Evolutionary conservation across 2,888 invertebrate species (phyloP).

Genomic region (Tethea ocularis): DNA sequence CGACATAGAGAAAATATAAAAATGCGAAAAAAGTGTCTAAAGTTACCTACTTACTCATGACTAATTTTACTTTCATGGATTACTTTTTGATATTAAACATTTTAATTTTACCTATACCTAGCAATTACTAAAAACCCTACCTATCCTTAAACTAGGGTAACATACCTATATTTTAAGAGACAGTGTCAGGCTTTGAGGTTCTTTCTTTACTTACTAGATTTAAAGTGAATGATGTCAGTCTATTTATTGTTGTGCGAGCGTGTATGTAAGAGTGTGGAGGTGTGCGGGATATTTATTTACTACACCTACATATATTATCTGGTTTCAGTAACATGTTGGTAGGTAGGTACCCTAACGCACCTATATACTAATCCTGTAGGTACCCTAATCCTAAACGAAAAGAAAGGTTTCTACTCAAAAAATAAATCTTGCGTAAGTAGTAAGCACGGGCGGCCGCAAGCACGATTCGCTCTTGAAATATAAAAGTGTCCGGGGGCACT

Average conservation of each 20-base stretch:
- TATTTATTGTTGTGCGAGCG: no score
- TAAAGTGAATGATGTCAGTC: no score
- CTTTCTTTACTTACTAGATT: no score
- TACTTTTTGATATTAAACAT: background rate
- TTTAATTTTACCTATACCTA: background rate
- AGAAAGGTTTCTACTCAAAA: conserved; percentile 39
- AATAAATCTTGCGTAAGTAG: conserved; percentile 61
- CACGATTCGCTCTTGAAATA: conserved; percentile 66
- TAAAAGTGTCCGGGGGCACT: conserved; percentile 82
- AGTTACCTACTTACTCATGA: conserved; percentile 25
- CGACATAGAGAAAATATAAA: conserved; percentile 76
- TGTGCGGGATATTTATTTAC: no score
- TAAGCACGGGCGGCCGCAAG: conserved; percentile 37
- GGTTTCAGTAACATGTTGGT: background rate
- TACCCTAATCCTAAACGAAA: background rate
- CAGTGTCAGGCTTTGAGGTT: no score
- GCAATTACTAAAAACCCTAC: no score
- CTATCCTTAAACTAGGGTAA: no score
- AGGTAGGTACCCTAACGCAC: background rate
- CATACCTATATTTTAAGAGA: no score
- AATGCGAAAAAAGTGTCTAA: conserved; percentile 78
- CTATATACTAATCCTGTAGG: no score
- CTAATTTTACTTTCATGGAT: background rate
- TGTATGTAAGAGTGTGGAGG: no score
- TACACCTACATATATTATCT: background rate